phyloP scores from a whole-genome alignment of 1,140 invertebrate genomes.

The Trichogramma pretiosum region DNA sequence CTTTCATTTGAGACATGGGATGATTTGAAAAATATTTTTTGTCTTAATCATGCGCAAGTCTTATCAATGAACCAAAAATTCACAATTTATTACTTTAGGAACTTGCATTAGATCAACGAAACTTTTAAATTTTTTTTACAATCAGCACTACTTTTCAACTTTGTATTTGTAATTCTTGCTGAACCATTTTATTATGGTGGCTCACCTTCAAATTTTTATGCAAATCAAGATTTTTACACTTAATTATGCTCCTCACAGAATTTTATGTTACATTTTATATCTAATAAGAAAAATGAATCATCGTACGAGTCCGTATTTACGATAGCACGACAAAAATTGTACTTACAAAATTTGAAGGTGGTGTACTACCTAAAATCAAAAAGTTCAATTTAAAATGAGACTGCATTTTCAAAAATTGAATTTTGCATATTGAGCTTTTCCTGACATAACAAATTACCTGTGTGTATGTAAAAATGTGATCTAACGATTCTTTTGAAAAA shows the following conservation, averaged over 20 bases:
- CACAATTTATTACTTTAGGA: conserved; percentile 1
- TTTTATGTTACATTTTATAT: neutral
- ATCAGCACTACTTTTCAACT: too few species aligned
- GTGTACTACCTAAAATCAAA: conserved; percentile 1
- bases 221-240: neutral
- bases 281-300: neutral
- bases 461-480: conserved; percentile 1
- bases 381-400: conserved; percentile 3
- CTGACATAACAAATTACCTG: neutral
- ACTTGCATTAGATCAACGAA: conserved; percentile 1
- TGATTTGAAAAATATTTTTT: too few species aligned
- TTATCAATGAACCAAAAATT: conserved; percentile 3
- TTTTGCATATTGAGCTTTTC: too few species aligned
- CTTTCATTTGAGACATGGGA: too few species aligned
- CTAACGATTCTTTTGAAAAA: neutral
- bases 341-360: conserved; percentile 6
- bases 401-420: conserved; percentile 6
- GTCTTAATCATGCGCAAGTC: too few species aligned
- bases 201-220: conserved; percentile 12
- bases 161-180: too few species aligned
- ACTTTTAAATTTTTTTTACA: neutral
- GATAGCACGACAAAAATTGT: conserved; percentile 3
- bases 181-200: conserved; percentile 5
- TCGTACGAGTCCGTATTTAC: conserved; percentile 1
- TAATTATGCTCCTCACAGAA: neutral